Percentiles rank a stretch among this genome's conserved stretches.
phyloP scores from a whole-genome alignment of 1,140 invertebrate genomes.

The Globodera rostochiensis region DNA sequence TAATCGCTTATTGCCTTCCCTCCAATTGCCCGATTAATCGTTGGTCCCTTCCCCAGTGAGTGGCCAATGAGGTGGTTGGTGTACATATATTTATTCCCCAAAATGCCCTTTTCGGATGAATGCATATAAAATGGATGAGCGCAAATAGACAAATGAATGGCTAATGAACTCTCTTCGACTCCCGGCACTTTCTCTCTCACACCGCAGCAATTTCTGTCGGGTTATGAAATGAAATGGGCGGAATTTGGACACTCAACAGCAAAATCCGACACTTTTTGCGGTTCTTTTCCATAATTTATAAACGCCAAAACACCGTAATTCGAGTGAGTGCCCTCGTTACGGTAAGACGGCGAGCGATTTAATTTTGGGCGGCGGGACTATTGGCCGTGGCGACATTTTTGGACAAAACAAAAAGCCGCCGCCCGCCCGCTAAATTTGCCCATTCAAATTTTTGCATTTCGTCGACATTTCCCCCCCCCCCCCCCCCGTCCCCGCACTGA shows the following conservation, averaged over 20 bases:
- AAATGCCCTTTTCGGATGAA: background rate
- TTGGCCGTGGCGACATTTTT: no score
- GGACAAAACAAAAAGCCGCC: no score
- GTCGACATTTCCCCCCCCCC: no score
- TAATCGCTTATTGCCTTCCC: background rate
- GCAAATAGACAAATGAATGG: background rate
- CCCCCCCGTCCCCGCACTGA: no score
- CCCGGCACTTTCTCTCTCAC: background rate
- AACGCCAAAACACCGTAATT: no score
- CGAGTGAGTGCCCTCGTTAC: no score
- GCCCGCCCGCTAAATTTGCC: no score
- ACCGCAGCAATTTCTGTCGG: background rate
- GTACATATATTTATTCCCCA: background rate
- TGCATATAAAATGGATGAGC: no score
- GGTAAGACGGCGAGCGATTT: no score
- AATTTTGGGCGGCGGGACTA: no score
- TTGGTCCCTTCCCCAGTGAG: background rate
- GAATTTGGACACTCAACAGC: background rate
- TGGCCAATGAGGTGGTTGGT: background rate
- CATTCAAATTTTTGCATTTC: no score
- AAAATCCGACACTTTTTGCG: background rate
- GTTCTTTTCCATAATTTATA: no score
- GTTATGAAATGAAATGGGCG: background rate
- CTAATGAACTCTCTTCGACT: background rate
- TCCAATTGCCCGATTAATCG: background rate